phyloP scores from a whole-genome alignment of 2,888 invertebrate genomes.

The Acanthacorydalis orientalis region DNA sequence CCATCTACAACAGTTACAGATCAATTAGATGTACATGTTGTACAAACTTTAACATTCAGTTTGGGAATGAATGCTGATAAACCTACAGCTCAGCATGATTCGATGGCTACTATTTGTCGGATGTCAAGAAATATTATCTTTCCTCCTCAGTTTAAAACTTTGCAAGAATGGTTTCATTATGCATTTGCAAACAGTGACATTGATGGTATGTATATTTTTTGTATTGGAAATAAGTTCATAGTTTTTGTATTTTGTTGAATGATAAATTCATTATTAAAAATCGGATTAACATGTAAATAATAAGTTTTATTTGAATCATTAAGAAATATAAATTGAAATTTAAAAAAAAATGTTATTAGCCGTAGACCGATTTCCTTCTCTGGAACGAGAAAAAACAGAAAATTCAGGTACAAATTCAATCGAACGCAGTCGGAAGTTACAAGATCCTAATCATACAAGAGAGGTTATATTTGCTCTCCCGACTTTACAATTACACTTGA shows the following conservation, averaged over 20 bases:
- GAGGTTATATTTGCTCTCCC: conserved; percentile 96
- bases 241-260: background rate
- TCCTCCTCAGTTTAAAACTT: conserved; percentile 86
- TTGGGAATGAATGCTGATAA: conserved; percentile 56
- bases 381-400: conserved; percentile 57
- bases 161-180: conserved; percentile 94
- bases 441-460: conserved; percentile 65
- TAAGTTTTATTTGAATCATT: too few relatives aligned
- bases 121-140: conserved; percentile 82
- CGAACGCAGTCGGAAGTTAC: conserved; percentile 44
- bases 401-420: conserved; percentile 33
- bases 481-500: conserved; percentile 77
- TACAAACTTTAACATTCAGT: conserved; percentile 79
- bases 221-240: background rate
- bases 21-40: conserved; percentile 56
- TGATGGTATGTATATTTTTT: conserved; percentile 46
- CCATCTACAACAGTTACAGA: conserved; percentile 41
- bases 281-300: too few relatives aligned
- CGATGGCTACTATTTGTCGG: conserved; percentile 88
- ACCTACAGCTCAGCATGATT: conserved; percentile 52
- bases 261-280: too few relatives aligned
- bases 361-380: conserved; percentile 77
- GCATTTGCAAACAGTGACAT: conserved; percentile 90
- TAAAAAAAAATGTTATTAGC: too few relatives aligned
- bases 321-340: too few relatives aligned